Conservation (phyloP, 2,888 invertebrate species). For the Stenoptilia bipunctidactyla region DNA sequence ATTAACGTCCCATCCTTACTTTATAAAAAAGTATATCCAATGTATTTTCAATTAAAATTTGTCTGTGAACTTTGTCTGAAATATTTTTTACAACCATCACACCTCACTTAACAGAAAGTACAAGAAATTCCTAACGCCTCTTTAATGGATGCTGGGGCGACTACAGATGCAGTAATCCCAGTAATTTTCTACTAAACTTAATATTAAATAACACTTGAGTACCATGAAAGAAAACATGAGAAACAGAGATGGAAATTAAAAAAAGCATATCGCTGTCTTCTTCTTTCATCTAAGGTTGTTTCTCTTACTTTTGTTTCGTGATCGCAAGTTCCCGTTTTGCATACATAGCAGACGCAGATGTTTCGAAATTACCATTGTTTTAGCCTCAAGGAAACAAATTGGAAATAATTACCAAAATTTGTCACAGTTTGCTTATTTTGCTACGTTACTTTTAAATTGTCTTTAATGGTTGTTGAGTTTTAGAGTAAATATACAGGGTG, state of each 20-base stretch:
- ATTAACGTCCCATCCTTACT: too few species aligned
- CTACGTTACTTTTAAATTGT: constrained; percentile 2
- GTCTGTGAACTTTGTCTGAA: too few species aligned
- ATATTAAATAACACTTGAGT: too few species aligned
- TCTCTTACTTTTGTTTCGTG: too few species aligned
- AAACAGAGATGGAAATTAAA: not conserved
- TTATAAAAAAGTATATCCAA: too few species aligned
- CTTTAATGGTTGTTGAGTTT: too few species aligned
- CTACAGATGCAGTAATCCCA: constrained; percentile 43
- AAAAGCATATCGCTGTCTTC: not conserved
- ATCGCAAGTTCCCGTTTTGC: constrained; percentile 43
- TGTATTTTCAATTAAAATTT: too few species aligned
- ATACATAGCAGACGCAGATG: constrained; percentile 50
- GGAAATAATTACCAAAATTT: constrained; percentile 40
- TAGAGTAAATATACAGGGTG: too few species aligned
- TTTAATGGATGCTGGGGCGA: constrained; percentile 50
- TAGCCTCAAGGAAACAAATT: constrained; percentile 36
- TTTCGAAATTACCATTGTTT: constrained; percentile 49
- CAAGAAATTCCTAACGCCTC: constrained; percentile 45
- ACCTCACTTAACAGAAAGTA: constrained; percentile 35
- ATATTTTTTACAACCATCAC: constrained; percentile 15
- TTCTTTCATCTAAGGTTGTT: constrained; percentile 1
- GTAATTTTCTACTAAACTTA: too few species aligned
- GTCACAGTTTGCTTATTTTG: constrained; percentile 20
- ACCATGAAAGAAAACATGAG: not conserved